phyloP scores from a whole-genome alignment of 2,113 vertebrate genomes.

The Sardina pilchardus region DNA sequence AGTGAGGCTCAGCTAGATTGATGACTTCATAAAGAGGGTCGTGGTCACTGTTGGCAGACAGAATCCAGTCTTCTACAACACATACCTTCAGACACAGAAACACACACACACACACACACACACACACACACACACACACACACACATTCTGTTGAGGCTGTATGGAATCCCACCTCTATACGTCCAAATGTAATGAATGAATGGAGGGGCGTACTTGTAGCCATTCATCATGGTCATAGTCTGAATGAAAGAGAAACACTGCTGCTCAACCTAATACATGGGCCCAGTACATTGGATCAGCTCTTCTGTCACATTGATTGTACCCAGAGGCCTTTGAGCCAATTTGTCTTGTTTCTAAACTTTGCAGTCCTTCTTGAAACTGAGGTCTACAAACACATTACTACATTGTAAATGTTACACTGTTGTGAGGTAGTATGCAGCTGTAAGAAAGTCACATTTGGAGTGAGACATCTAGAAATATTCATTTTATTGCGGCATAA shows the following conservation, averaged over 20 bases:
- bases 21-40: slow-evolving; percentile 7
- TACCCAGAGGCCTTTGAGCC: background rate
- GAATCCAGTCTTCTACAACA: background rate
- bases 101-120: slow-evolving; percentile 4
- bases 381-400: background rate
- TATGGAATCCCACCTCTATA: slow-evolving; percentile 2
- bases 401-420: background rate
- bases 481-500: background rate
- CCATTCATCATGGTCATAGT: background rate
- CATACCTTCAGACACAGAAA: background rate
- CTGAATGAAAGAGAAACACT: slow-evolving; percentile 10
- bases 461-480: background rate
- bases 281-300: background rate
- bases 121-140: slow-evolving; percentile 4
- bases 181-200: background rate
- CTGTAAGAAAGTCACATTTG: background rate
- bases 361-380: background rate
- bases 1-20: background rate
- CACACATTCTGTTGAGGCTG: background rate
- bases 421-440: background rate
- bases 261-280: background rate
- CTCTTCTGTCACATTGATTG: background rate
- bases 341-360: background rate
- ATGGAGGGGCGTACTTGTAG: slow-evolving; percentile 8
- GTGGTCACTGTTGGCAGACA: background rate